phyloP scores from a whole-genome alignment of 1,140 invertebrate genomes.

The Chymomyza costata region DNA sequence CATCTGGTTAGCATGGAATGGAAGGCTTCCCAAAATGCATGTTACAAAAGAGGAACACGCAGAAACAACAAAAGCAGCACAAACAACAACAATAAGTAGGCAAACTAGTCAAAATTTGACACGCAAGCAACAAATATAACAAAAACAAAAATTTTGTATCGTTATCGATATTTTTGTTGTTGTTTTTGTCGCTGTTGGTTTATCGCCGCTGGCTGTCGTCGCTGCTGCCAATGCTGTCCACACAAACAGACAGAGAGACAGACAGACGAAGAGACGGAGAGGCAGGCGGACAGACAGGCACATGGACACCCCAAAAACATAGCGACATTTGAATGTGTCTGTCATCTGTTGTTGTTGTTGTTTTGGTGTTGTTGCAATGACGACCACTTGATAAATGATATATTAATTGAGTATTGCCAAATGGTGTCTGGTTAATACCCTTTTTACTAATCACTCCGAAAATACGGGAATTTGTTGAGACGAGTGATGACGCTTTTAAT shows the following conservation, averaged over 20 bases:
- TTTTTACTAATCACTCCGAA: not conserved
- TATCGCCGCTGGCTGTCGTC: constrained; percentile 29
- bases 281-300: no score
- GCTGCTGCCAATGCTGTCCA: no score
- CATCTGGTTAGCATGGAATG: no score
- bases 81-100: constrained; percentile 14
- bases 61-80: constrained; percentile 12
- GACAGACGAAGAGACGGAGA: no score
- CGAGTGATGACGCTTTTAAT: no score
- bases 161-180: no score
- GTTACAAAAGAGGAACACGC: constrained; percentile 45
- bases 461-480: not conserved
- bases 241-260: no score
- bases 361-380: constrained; percentile 45
- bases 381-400: constrained; percentile 68
- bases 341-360: constrained; percentile 24
- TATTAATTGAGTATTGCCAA: constrained; percentile 69
- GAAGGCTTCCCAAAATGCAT: constrained; percentile 25
- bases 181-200: constrained; percentile 10
- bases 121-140: constrained; percentile 40
- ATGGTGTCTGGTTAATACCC: no score
- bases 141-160: no score
- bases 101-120: no score
- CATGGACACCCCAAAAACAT: no score
- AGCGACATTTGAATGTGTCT: no score